These are phyloP conservation scores for Peromyscus californicus DNA, from an alignment of 2,113 vertebrate genomes.

Conservation along the genomic window DNA sequence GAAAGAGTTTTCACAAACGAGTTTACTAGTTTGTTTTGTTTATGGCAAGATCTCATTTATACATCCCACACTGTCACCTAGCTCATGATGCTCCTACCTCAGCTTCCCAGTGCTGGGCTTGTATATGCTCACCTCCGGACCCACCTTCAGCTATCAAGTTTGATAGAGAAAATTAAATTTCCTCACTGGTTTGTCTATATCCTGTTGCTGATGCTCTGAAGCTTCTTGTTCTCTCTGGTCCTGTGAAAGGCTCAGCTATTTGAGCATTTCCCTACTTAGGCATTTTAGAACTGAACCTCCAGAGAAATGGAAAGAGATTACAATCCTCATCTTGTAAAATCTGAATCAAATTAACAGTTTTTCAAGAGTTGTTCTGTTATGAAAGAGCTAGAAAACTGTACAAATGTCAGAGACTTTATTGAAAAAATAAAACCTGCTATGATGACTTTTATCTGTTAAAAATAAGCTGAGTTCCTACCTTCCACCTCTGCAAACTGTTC, in stretches of 20 bases:
- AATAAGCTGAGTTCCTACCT: background rate
- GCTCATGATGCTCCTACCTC: no score
- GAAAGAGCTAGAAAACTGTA: background rate
- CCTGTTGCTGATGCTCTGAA: background rate
- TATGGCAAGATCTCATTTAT: background rate
- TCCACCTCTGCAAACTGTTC: background rate
- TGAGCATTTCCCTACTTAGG: background rate
- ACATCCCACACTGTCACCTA: background rate
- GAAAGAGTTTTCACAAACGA: background rate
- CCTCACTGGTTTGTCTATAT: background rate
- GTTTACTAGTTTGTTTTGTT: background rate
- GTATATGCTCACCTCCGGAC: background rate
- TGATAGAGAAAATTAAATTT: background rate
- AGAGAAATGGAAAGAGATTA: background rate
- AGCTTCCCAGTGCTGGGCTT: background rate
- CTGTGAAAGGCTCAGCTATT: background rate
- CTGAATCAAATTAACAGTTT: background rate
- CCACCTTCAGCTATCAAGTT: background rate
- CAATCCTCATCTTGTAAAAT: background rate
- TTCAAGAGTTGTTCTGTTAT: background rate
- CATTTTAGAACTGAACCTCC: conserved; percentile 9
- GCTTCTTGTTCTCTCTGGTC: background rate
- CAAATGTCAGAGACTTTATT: background rate
- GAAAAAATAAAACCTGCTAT: background rate
- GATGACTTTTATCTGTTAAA: background rate